Percentiles rank a stretch among this genome's conserved stretches.
Conservation (phyloP, 2,888 invertebrate species). For the Notodonta dromedarius region DNA sequence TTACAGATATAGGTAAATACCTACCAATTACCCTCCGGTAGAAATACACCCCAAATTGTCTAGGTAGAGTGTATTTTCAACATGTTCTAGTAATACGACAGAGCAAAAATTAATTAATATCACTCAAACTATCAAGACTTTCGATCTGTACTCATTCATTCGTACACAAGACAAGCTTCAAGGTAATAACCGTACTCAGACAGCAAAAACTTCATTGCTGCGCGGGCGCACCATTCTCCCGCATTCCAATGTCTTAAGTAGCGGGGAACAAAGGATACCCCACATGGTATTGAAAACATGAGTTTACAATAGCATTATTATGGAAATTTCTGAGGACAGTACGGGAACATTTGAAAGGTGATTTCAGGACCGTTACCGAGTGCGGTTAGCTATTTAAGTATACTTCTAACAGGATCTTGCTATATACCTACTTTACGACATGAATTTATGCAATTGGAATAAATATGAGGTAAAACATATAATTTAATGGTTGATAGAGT, state of each 20-base stretch:
- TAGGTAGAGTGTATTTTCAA: too few relatives aligned
- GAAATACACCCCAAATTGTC: too few relatives aligned
- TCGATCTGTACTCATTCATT: neutral
- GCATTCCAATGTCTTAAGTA: constrained; percentile 2
- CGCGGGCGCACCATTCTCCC: constrained; percentile 7
- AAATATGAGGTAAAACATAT: too few relatives aligned
- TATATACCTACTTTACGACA: neutral
- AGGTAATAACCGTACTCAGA: constrained; percentile 5
- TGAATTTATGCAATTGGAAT: too few relatives aligned
- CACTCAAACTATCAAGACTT: constrained; percentile 3
- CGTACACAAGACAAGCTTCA: constrained; percentile 4
- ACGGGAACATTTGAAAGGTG: neutral
- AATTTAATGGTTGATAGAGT: too few relatives aligned
- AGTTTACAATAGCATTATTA: neutral
- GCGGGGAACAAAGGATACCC: neutral
- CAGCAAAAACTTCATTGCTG: constrained; percentile 2
- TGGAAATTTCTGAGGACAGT: neutral
- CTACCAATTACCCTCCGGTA: too few relatives aligned
- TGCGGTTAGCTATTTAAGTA: too few relatives aligned
- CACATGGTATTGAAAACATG: neutral
- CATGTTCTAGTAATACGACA: neutral
- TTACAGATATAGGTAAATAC: too few relatives aligned
- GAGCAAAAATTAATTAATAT: neutral
- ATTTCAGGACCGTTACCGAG: neutral
- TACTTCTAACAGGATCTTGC: too few relatives aligned